Conservation (phyloP, 2,888 invertebrate genomes). For the Piscicola geometra region DNA sequence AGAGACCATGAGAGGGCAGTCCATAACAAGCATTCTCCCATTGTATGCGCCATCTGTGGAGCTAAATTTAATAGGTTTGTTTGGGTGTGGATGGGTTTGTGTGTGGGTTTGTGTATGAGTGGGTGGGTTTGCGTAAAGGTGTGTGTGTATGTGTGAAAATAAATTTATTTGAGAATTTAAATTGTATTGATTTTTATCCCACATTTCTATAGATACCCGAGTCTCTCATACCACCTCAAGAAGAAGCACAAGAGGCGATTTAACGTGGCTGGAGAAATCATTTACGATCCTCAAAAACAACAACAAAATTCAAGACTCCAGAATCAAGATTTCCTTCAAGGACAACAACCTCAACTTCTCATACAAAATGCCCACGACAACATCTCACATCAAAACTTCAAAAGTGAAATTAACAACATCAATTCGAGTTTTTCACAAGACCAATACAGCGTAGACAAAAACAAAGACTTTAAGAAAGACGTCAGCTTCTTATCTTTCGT, state of each 20-base stretch:
- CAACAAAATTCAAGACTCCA: neutral
- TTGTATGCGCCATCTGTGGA: slow-evolving; percentile 33
- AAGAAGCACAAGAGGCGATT: slow-evolving; percentile 32
- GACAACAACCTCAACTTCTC: neutral
- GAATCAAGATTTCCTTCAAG: neutral
- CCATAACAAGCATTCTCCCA: slow-evolving; percentile 30
- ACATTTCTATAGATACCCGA: slow-evolving; percentile 32
- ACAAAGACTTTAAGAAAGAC: neutral
- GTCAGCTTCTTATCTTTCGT: neutral
- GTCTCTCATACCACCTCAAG: slow-evolving; percentile 33
- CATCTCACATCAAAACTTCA: neutral
- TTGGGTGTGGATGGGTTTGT: no score
- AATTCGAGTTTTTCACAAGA: neutral
- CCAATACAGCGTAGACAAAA: neutral
- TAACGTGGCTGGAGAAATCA: slow-evolving; percentile 34
- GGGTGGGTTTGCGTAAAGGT: no score
- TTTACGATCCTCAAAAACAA: slow-evolving; percentile 11
- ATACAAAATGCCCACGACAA: neutral
- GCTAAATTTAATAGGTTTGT: slow-evolving; percentile 27
- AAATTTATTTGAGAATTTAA: no score
- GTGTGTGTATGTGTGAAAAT: no score
- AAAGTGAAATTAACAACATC: neutral
- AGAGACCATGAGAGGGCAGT: slow-evolving; percentile 33
- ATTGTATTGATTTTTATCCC: no score
- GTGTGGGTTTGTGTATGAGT: no score